These are phyloP conservation scores for Tragelaphus scriptus DNA, from an alignment of 2,113 vertebrate genomes.

Conservation along the genomic window DNA sequence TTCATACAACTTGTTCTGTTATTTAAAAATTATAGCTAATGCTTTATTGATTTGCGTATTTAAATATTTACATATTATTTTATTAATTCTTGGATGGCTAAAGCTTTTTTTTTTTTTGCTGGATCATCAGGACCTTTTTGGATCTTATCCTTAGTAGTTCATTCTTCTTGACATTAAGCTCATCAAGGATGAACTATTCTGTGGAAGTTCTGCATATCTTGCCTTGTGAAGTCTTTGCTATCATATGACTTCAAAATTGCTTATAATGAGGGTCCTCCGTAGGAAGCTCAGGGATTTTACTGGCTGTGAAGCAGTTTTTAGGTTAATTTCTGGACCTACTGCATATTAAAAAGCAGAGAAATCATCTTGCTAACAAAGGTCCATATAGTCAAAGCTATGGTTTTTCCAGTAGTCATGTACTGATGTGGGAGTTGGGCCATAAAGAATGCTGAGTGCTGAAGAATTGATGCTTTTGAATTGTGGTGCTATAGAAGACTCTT, in stretches of 20 bases:
- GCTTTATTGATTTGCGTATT: background rate
- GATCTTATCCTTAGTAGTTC: background rate
- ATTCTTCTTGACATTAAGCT: background rate
- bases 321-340: background rate
- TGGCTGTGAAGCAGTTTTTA: background rate
- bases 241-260: background rate
- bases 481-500: background rate
- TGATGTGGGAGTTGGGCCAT: background rate
- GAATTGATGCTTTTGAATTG: background rate
- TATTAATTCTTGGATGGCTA: background rate
- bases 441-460: background rate
- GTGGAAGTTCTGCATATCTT: background rate
- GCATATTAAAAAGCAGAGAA: background rate
- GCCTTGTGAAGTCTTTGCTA: background rate
- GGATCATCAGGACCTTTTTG: background rate
- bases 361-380: background rate
- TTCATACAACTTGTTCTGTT: background rate
- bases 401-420: background rate
- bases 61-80: constrained; percentile 9
- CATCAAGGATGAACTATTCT: background rate
- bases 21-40: background rate
- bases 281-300: background rate
- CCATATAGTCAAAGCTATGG: background rate
- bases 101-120: background rate
- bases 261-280: background rate